These are phyloP conservation scores for Sigmodon hispidus DNA, from an alignment of 2,113 vertebrate genomes.

Conservation along the genomic window DNA sequence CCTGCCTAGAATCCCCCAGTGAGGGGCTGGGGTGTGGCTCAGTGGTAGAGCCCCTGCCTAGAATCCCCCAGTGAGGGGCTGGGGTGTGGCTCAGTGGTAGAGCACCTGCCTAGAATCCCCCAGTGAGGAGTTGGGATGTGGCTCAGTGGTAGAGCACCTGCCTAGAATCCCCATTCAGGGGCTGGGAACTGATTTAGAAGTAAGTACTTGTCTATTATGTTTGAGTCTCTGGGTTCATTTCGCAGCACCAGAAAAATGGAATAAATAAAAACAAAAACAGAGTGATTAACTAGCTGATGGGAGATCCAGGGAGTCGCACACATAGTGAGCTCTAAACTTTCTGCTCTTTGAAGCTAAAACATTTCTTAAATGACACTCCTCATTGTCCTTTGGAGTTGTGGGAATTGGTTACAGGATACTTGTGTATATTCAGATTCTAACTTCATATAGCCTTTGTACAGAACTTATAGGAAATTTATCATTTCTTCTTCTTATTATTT, in stretches of 20 bases:
- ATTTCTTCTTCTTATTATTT: not conserved
- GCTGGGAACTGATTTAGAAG: too few relatives aligned
- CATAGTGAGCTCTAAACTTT: not conserved
- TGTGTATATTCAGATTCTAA: not conserved
- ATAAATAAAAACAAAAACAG: not conserved
- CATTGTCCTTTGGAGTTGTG: not conserved
- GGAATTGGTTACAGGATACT: not conserved
- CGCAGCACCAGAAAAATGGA: not conserved
- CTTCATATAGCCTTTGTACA: not conserved
- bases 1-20: too few relatives aligned
- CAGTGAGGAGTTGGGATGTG: too few relatives aligned
- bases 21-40: too few relatives aligned
- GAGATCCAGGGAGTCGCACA: fast-evolving
- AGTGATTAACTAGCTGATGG: not conserved
- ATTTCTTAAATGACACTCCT: not conserved
- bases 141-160: too few relatives aligned
- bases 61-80: too few relatives aligned
- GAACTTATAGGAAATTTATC: not conserved
- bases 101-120: too few relatives aligned
- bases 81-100: too few relatives aligned
- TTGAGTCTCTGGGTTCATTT: not conserved
- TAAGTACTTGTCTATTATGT: not conserved
- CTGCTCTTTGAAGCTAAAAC: not conserved
- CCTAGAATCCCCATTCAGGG: too few relatives aligned
- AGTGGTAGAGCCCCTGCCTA: too few relatives aligned